Evolutionary conservation across 2,888 invertebrate species (phyloP), one percentile per base, ranked within the genome.

Genomic region (Meta bourneti): DNA sequence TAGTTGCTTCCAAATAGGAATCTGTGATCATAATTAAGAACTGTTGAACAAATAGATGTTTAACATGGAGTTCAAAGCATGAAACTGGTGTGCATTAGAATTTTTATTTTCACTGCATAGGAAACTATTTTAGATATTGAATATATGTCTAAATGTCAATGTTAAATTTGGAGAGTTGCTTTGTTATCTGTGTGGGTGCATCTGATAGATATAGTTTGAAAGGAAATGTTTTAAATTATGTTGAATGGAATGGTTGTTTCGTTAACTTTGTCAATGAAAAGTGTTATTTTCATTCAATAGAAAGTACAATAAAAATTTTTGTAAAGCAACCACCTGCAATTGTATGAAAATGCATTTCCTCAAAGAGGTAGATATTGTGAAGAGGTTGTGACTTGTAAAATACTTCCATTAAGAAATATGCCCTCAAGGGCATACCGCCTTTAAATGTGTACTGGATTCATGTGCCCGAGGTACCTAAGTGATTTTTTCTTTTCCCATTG

Each of bases 1-100:
- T 74, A 85, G 92, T 20, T 92, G 92, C 34, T 84, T 92, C 19
- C 91, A 91, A 49, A 88, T 91, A 70, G 91, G 87, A 7, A 51
- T 87, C 61, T 54, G 16, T 34, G 71, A 81, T 75, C 72, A 77
- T 20, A 51, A 16, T 49, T 61, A 16, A 61, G 9, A 34, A 16
- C 61, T 61, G 16, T 34, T 61, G 61, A 61, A 9, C 11, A 6
- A 9, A 61, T 61, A 11, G 16, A 11, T 9, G 61, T 61, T 61
- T 61, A 61, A 61, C 61, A 9, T 61, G 6, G 9, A 61, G 13
- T 34, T 1, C 34, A 34, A 34, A 34, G 34, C 34, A 34, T 4
- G 34, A 34, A 34, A 34, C 34, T 34, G 11, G 61, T 61, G 61
- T 61, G 61, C 61, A 61, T 61, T 61, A 61, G 61, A 61, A 61